These are phyloP conservation scores for Propithecus coquereli DNA, from an alignment of 2,113 vertebrate species.

Conservation along the genomic window DNA sequence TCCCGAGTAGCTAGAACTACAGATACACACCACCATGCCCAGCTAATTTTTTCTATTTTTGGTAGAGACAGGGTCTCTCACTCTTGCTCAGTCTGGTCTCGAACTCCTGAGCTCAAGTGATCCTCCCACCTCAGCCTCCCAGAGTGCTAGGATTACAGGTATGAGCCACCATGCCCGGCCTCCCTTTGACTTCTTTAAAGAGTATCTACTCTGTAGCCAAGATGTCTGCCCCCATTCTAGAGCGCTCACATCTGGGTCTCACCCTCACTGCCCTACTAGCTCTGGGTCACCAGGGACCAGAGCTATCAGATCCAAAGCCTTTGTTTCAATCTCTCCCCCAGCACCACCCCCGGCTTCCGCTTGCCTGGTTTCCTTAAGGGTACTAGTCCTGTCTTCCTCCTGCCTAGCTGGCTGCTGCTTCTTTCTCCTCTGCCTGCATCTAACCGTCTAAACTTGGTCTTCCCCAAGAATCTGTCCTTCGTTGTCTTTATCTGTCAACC, in stretches of 20 bases:
- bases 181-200: not conserved
- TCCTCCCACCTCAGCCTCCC: too few relatives aligned
- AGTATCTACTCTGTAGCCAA: not conserved
- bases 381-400: not conserved
- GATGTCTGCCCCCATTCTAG: not conserved
- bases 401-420: not conserved
- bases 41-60: too few relatives aligned
- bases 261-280: not conserved
- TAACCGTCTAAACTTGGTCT: not conserved
- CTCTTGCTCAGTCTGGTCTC: too few relatives aligned
- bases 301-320: not conserved
- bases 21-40: too few relatives aligned
- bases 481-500: not conserved
- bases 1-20: too few relatives aligned
- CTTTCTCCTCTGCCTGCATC: not conserved
- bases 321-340: not conserved
- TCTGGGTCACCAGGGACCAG: not conserved
- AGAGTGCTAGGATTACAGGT: too few relatives aligned
- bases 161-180: too few relatives aligned
- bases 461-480: not conserved
- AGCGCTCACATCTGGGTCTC: not conserved
- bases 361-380: not conserved
- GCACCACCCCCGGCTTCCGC: accelerated
- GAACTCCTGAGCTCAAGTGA: too few relatives aligned
- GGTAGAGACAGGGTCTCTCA: too few relatives aligned